Evolutionary conservation across 2,888 invertebrate genomes (phyloP), one percentile per base, ranked within the genome.

Genomic region (Pollenia labialis): DNA sequence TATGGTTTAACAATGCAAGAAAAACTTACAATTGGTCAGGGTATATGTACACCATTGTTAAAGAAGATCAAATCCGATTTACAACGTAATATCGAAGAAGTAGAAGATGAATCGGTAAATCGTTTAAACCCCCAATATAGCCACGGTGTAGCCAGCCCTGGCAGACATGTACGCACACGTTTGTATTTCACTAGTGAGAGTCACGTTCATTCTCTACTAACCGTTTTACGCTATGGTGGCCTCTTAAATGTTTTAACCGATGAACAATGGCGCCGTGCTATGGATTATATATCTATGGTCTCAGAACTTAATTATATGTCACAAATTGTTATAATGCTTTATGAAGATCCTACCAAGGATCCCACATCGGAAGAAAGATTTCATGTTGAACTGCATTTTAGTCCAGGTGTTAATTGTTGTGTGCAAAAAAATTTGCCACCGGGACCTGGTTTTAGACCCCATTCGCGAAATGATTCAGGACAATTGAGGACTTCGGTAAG

Each of bases 261-360:
- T 93, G 98, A 99, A 92, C 99, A 99, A 92, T 99, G 99, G 99
- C 96, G 97, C 14, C 95, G 99, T 85, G 99, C 99, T 0, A 98
- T 99, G 98, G 98, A 99, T 92, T 99, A 99, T 92, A 97, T 99
- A 40, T 97, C 97, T 23, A 98, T 98, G 95, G 99, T 99, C 8
- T 98, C 99, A 0, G 99, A 99, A 93, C 95, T 99, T 46, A 99
- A 99, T 94, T 99, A 99, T 94, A 98, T 99, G 98, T 99, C 99
- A 6, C 99, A 99, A 94, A 97, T 99, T 84, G 99, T 99, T 1
- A 98, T 99, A 42, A 98, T 99, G 98, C 94, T 99, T 0, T 99
- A 99, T 92, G 99, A 99, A 94, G 99, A 99, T 94, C 99, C 98
- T 8, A 99, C 97, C 0, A 99, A 99, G 94, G 98, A 98, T 94